Evolutionary conservation across 2,888 invertebrate genomes (phyloP).

Genomic region (Taphrorychus bicolor): DNA sequence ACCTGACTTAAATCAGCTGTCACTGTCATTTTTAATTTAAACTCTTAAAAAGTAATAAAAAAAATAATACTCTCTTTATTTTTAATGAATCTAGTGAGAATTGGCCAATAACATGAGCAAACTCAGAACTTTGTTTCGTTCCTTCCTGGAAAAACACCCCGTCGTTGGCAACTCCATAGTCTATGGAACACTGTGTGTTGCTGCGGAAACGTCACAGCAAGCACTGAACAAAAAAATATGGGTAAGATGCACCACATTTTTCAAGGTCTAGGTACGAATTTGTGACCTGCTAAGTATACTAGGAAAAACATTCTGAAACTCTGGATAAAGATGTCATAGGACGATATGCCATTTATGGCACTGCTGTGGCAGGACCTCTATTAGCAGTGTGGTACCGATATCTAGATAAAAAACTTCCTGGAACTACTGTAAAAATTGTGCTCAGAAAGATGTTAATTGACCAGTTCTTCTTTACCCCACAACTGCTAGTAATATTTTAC

Average conservation of each 20-base stretch:
- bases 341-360: conserved; percentile 69
- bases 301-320: conserved; percentile 55
- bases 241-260: too few species aligned
- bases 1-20: too few species aligned
- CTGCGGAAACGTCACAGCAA: conserved; percentile 84
- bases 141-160: conserved; percentile 61
- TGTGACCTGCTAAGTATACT: conserved; percentile 29
- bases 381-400: conserved; percentile 69
- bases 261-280: too few species aligned
- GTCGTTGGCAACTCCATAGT: conserved; percentile 65
- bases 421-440: conserved; percentile 68
- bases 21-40: not conserved
- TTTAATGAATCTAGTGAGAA: not conserved
- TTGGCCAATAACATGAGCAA: conserved; percentile 38
- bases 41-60: not conserved
- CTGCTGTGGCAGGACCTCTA: conserved; percentile 67
- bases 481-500: conserved; percentile 74
- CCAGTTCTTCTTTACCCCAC: conserved; percentile 79
- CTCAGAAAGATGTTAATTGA: conserved; percentile 75
- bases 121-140: conserved; percentile 44
- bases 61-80: not conserved
- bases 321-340: conserved; percentile 64
- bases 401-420: conserved; percentile 74
- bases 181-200: conserved; percentile 79
- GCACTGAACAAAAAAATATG: conserved; percentile 70